A percentile compares a stretch with the other conserved stretches of the same genome.
Conservation (phyloP, 2,888 invertebrate genomes). For the Maniola hyperantus region DNA sequence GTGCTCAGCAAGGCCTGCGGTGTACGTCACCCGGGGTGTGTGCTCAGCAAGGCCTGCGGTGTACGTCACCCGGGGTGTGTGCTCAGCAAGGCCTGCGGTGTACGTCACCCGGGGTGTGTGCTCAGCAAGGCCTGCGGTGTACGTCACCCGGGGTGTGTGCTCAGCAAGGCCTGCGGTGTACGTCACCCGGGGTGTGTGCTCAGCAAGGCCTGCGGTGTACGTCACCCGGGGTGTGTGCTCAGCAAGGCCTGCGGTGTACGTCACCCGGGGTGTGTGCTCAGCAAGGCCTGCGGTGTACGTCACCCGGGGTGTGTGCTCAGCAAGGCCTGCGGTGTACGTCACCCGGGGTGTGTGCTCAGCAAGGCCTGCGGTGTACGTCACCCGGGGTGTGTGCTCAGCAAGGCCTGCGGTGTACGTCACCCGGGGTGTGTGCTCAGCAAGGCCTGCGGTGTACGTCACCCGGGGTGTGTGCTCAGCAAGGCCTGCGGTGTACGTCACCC, state of each 20-base stretch:
- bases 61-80: conserved; percentile 33
- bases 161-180: neutral
- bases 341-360: conserved; percentile 24
- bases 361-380: conserved; percentile 26
- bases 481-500: conserved; percentile 25
- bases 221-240: conserved; percentile 30
- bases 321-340: conserved; percentile 22
- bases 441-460: conserved; percentile 25
- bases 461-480: conserved; percentile 21
- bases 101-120: conserved; percentile 33
- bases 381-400: conserved; percentile 21
- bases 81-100: neutral
- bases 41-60: neutral
- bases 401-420: conserved; percentile 26
- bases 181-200: conserved; percentile 32
- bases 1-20: neutral
- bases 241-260: conserved; percentile 14
- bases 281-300: conserved; percentile 19
- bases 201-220: conserved; percentile 7
- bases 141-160: conserved; percentile 33
- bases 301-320: conserved; percentile 26
- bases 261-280: conserved; percentile 28
- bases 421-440: conserved; percentile 20
- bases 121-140: neutral
- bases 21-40: conserved; percentile 33